Conservation (phyloP, 2,888 invertebrate species). For the Prosopocoilus inquinatus region DNA sequence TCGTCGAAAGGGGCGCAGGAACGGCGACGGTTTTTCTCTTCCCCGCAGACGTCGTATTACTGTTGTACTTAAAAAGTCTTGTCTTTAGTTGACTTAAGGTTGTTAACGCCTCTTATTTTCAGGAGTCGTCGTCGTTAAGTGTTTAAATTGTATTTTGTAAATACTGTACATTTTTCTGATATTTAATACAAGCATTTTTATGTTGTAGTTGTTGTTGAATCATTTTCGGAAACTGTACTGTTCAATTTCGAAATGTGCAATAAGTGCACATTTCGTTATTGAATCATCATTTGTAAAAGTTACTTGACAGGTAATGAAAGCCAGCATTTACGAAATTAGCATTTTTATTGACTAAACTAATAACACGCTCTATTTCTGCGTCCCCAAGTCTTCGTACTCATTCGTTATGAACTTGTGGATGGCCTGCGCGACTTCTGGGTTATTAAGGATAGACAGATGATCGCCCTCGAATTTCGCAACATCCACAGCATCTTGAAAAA, state of each 20-base stretch:
- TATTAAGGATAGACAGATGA: constrained; percentile 68
- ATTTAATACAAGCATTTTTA: constrained; percentile 13
- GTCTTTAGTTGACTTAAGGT: background rate
- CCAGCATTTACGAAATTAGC: too few species aligned
- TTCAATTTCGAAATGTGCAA: too few species aligned
- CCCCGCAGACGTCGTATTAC: too few species aligned
- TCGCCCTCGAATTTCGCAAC: constrained; percentile 70
- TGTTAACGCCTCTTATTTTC: background rate
- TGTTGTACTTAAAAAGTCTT: background rate
- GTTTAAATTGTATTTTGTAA: constrained; percentile 8
- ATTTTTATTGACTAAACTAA: too few species aligned
- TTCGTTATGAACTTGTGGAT: constrained; percentile 49
- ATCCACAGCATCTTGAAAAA: constrained; percentile 54
- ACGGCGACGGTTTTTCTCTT: too few species aligned
- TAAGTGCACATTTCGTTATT: too few species aligned
- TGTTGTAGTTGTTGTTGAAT: too few species aligned
- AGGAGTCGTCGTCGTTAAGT: background rate
- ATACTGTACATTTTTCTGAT: constrained; percentile 18
- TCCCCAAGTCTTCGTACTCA: background rate
- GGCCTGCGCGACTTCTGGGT: constrained; percentile 60
- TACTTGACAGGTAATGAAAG: too few species aligned
- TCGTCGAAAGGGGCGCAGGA: too few species aligned
- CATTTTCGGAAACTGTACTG: too few species aligned
- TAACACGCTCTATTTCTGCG: too few species aligned
- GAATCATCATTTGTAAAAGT: too few species aligned